phyloP scores from a whole-genome alignment of 2,888 invertebrate species.

The Itoplectis maculator region DNA sequence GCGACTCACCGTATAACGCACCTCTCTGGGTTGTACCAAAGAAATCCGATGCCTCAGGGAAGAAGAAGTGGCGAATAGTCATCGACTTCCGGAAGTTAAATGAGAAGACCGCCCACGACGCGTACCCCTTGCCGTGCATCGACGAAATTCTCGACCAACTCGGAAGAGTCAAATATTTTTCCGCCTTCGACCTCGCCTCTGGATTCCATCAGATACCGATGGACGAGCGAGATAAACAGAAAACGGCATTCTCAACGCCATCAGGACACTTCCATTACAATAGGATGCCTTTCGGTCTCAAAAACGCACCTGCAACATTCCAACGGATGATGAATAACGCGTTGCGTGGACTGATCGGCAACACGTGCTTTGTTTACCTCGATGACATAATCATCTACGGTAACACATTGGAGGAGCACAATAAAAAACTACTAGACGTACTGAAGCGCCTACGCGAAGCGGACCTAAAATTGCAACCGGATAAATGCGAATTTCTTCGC shows the following conservation, averaged over 20 bases:
- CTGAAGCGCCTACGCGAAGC: slow-evolving; percentile 43
- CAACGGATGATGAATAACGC: background rate
- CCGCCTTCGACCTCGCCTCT: slow-evolving; percentile 69
- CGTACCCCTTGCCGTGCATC: slow-evolving; percentile 46
- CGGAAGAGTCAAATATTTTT: slow-evolving; percentile 68
- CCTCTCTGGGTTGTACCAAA: slow-evolving; percentile 58
- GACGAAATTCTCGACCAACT: slow-evolving; percentile 68
- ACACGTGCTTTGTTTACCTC: background rate
- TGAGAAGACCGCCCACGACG: slow-evolving; percentile 46
- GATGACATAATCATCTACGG: slow-evolving; percentile 3
- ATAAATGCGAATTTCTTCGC: slow-evolving; percentile 65
- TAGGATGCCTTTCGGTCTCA: slow-evolving; percentile 24
- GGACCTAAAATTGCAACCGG: slow-evolving; percentile 54
- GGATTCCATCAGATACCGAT: slow-evolving; percentile 72
- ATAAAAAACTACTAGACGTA: slow-evolving; percentile 35
- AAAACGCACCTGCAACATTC: slow-evolving; percentile 16
- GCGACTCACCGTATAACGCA: slow-evolving; percentile 43
- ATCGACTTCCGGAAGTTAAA: slow-evolving; percentile 56
- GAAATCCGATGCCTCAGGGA: slow-evolving; percentile 43
- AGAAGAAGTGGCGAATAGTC: slow-evolving; percentile 56
- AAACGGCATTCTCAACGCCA: slow-evolving; percentile 53
- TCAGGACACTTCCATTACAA: slow-evolving; percentile 30
- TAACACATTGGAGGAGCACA: slow-evolving; percentile 1
- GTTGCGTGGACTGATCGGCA: background rate
- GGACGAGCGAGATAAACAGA: slow-evolving; percentile 21